These are phyloP conservation scores for Hiodon tergisus DNA, from an alignment of 2,113 vertebrate species.

Conservation along the genomic window DNA sequence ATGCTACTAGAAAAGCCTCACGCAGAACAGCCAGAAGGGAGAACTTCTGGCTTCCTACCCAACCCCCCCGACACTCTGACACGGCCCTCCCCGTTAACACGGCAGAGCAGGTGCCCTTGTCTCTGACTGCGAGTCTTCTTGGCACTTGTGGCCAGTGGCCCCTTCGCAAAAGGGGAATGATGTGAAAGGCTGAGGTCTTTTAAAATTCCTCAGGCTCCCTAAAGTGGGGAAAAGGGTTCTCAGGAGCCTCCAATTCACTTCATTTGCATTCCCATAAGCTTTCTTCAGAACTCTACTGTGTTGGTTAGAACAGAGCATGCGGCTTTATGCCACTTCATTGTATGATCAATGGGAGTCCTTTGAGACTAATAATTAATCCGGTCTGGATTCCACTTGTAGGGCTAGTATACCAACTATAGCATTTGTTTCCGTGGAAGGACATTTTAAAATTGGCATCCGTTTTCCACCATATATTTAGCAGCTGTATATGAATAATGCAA, in stretches of 20 bases:
- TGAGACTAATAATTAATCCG: neutral
- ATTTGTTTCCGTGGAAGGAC: neutral
- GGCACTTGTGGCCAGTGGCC: neutral
- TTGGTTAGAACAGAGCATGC: conserved; percentile 31
- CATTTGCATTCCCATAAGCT: conserved; percentile 11
- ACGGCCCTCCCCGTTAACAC: neutral
- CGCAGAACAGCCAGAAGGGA: neutral
- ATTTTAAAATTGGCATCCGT: conserved; percentile 3
- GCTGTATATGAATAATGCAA: neutral
- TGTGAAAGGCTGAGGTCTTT: neutral
- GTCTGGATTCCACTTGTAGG: neutral
- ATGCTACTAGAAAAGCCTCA: conserved; percentile 8
- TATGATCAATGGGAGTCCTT: conserved; percentile 19
- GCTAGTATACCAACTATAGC: neutral
- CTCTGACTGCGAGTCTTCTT: neutral
- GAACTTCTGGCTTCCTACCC: neutral
- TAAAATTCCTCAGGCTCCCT: neutral
- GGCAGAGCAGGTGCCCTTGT: conserved; percentile 6
- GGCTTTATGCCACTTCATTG: conserved; percentile 31
- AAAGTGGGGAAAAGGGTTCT: neutral
- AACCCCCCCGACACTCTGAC: neutral
- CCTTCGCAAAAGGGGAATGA: neutral
- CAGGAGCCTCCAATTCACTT: neutral
- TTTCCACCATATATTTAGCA: neutral
- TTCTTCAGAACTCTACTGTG: conserved; percentile 25